Percentiles rank a stretch among this genome's conserved stretches.
These are phyloP conservation scores for Drosophila cognata DNA, from an alignment of 2,888 invertebrate genomes.

Conservation along the genomic window DNA sequence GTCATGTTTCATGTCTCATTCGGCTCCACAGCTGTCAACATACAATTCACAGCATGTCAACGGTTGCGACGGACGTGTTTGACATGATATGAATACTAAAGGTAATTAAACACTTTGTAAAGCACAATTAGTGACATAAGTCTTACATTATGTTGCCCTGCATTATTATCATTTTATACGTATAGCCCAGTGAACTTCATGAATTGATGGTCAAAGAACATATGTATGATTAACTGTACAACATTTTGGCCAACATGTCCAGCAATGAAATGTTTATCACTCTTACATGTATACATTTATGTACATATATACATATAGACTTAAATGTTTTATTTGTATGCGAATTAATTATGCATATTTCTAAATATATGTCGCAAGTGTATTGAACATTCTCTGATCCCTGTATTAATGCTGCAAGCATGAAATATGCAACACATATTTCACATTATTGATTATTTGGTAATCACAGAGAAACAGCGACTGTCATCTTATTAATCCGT, in stretches of 20 bases:
- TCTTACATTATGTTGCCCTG: background rate
- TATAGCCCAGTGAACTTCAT: background rate
- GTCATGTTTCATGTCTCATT: slow-evolving; percentile 36
- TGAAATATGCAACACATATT: too few species aligned
- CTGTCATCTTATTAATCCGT: background rate
- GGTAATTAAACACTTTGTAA: slow-evolving; percentile 70
- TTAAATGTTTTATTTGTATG: too few species aligned
- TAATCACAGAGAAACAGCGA: background rate
- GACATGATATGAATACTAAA: slow-evolving; percentile 44
- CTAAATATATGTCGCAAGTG: too few species aligned
- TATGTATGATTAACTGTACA: background rate
- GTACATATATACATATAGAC: too few species aligned
- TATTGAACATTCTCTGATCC: background rate
- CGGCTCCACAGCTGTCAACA: slow-evolving; percentile 29
- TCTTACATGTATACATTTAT: too few species aligned
- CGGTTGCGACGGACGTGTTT: slow-evolving; percentile 33
- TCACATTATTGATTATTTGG: background rate
- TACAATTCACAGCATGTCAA: slow-evolving; percentile 52
- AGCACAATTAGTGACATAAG: slow-evolving; percentile 60
- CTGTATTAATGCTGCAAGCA: background rate
- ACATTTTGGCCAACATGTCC: background rate
- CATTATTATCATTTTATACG: background rate
- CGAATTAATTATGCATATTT: too few species aligned
- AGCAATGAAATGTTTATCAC: background rate
- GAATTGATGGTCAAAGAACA: background rate